Evolutionary conservation across 2,113 vertebrate species (phyloP).

Genomic region (Seriola quinqueradiata): DNA sequence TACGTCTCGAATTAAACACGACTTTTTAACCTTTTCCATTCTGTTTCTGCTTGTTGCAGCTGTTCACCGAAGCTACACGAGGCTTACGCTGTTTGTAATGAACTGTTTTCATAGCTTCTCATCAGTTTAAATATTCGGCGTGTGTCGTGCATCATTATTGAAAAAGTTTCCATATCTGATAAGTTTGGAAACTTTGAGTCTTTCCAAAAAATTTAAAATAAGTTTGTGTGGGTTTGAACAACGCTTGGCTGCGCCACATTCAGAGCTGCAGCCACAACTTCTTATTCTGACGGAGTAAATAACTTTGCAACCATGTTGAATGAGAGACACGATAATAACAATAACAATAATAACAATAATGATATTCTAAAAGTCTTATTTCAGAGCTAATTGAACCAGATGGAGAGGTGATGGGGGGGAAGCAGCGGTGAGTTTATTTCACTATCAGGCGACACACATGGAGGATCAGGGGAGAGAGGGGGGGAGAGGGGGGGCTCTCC

Average conservation of each 20-base stretch:
- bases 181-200: neutral
- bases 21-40: neutral
- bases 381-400: neutral
- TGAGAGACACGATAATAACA: neutral
- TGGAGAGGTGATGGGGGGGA: neutral
- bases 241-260: neutral
- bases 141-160: neutral
- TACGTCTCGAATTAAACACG: neutral
- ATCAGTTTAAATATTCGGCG: neutral
- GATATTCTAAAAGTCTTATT: too few species aligned
- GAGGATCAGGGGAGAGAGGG: neutral
- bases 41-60: neutral
- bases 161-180: neutral
- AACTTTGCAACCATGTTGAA: neutral
- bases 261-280: neutral
- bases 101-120: neutral
- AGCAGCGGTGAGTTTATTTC: slow-evolving; percentile 19
- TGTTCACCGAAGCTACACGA: neutral
- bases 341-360: too few species aligned
- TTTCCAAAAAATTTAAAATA: neutral
- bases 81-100: neutral
- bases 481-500: slow-evolving; percentile 24
- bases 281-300: neutral
- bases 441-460: slow-evolving; percentile 52
- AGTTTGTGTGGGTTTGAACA: slow-evolving; percentile 11